Evolutionary conservation across 2,113 vertebrate genomes (phyloP), one percentile per base, ranked within the genome.

Genomic region (Eptesicus fuscus): DNA sequence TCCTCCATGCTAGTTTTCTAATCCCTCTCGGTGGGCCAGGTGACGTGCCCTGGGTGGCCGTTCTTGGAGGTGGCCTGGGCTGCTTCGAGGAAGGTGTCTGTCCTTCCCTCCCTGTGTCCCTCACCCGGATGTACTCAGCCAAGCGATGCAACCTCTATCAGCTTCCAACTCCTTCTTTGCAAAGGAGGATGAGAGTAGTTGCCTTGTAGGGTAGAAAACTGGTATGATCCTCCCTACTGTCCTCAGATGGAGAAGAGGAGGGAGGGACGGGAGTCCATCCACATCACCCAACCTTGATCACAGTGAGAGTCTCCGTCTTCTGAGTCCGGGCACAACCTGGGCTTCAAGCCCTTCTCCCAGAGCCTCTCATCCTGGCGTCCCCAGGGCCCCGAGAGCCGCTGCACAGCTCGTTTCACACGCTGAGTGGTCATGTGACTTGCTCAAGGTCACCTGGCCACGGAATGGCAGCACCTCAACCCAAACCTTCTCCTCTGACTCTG

Each of bases 321-420:
- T 5, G 44, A 44, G 74, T 44, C 70, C 5, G 1, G 13, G 4
- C 13, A 22, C 40, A n/a, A 1, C 23, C 4, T 35, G 37, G 61
- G 30, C 22, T 42, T 74, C 35, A 10, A 51, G 32, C 56, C 47
- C 32, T 65, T 67, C 59, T 40, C 69, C 7, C 4, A 0, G 13
- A 0, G 0, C 1, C 10, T 51, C 30, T 84, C 61, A 13, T 2
- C 25, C 59, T 1, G 0, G 1, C 37, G 20, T 44, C 22, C 40
- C 18, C 7, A 0, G 0, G 5, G 69, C 82, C 65, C 42, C 4
- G 18, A 65, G 47, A 71, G 28, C 1, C 1, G 4, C 0, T 3
- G 7, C 37, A 51, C 0, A 5, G 44, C 71, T 18, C 10, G 1
- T 22, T 4, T 59, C 67, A 5, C 3, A 0, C 53, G 20, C 61